phyloP scores from a whole-genome alignment of 2,797 vertebrate genomes.

The Antennarius maculatus region DNA sequence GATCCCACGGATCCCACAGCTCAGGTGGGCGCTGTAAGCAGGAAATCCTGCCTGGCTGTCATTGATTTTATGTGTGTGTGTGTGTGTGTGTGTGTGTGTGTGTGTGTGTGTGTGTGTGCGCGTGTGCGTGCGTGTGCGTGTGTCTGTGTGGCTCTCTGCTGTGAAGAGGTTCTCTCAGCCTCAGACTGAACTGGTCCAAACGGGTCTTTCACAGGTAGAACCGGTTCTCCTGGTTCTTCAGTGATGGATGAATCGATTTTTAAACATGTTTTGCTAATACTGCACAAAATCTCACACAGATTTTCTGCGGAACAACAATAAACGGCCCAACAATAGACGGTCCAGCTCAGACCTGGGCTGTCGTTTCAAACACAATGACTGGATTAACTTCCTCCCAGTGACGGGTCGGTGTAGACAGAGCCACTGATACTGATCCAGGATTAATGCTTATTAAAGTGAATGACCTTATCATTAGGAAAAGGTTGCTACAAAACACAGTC shows the following conservation, averaged over 20 bases:
- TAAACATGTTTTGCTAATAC: neutral
- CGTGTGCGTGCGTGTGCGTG: constrained; percentile 16
- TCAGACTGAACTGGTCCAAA: constrained; percentile 65
- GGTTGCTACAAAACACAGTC: constrained; percentile 44
- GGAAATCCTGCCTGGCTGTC: constrained; percentile 9
- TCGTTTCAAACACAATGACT: constrained; percentile 27
- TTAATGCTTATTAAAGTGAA: constrained; percentile 75
- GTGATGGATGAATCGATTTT: neutral
- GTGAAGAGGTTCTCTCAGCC: constrained; percentile 73
- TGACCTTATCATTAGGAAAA: constrained; percentile 71
- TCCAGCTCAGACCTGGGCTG: neutral
- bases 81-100: constrained; percentile 17
- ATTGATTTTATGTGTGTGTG: constrained; percentile 32
- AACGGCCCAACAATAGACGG: neutral
- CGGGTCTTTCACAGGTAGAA: constrained; percentile 63
- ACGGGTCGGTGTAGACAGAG: constrained; percentile 43
- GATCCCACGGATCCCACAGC: constrained; percentile 27
- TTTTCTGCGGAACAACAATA: constrained; percentile 5
- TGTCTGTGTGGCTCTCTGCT: constrained; percentile 66
- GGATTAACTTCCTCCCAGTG: constrained; percentile 67
- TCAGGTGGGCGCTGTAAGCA: constrained; percentile 33
- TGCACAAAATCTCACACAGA: neutral
- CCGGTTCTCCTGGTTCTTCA: neutral
- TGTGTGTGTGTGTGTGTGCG: constrained; percentile 18
- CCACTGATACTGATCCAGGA: constrained; percentile 71